These are phyloP conservation scores for Echiichthys vipera DNA, from an alignment of 2,797 vertebrate genomes.

Conservation along the genomic window DNA sequence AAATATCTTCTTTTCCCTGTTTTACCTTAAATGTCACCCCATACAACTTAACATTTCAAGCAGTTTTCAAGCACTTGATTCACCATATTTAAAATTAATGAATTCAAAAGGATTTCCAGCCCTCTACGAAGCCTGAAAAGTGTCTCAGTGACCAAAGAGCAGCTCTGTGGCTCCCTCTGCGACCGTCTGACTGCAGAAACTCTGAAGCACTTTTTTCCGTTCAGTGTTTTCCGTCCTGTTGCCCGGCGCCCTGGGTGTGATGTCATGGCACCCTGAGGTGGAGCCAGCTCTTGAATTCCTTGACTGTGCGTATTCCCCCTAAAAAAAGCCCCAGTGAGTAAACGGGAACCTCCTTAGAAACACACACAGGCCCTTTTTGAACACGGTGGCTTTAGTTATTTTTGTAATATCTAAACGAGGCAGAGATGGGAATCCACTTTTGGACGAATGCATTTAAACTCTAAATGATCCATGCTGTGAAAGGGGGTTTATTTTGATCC, in stretches of 20 bases:
- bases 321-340: slow-evolving; percentile 45
- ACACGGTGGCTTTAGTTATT: not conserved
- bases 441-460: not conserved
- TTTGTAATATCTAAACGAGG: not conserved
- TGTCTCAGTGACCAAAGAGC: slow-evolving; percentile 3
- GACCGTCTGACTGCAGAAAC: slow-evolving; percentile 12
- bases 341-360: slow-evolving; percentile 1
- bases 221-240: slow-evolving; percentile 66
- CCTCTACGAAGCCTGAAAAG: too few relatives aligned
- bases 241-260: slow-evolving; percentile 65
- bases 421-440: not conserved
- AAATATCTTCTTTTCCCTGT: too few relatives aligned
- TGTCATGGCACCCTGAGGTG: slow-evolving; percentile 66
- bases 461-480: not conserved
- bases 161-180: slow-evolving; percentile 6
- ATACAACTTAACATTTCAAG: too few relatives aligned
- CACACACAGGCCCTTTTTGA: not conserved
- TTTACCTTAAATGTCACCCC: too few relatives aligned
- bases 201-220: slow-evolving; percentile 70
- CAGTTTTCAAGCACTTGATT: too few relatives aligned
- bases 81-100: too few relatives aligned
- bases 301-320: slow-evolving; percentile 47
- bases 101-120: too few relatives aligned
- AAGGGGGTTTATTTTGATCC: not conserved
- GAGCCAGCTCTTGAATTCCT: slow-evolving; percentile 69